Evolutionary conservation across 1,140 invertebrate species (phyloP), one percentile per base, ranked within the genome.

Genomic region (Geopemphigus sp.): DNA sequence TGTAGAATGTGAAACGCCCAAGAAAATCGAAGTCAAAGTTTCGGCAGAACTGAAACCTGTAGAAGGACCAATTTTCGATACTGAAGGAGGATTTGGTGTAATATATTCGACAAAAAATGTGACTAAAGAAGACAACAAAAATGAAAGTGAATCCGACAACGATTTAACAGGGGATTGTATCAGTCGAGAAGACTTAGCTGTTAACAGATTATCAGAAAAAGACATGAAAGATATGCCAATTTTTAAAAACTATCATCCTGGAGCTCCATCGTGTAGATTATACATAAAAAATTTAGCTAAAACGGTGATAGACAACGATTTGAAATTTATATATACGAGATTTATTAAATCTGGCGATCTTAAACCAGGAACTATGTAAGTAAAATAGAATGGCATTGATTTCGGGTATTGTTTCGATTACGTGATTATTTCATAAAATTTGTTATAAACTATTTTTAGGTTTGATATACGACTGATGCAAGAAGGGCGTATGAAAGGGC

Each of bases 201-300:
- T 86, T 78, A 93, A 93, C 83, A 90, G 89, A 84, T 87, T 95
- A 80, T 89, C 91, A n/a, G 84, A 85, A 19, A 89, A 89, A 81
- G 72, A 82, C 32, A 63, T 80, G 15, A 54, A 63, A 59, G 57
- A 59, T 70, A 80, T 80, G 54, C 63, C 80, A 15, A 91, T 95
- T 22, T 97, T 95, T 83, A 94, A 93, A 85, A 95, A 94, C 84
- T 98, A 97, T 86, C 89, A 92, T 82, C 85, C 89, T 39, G 95
- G 96, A 19, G 88, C 91, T 61, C 91, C 93, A 19, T 93, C 92
- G 12, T 90, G 91, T 86, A 90, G 94, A 81, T 86, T 98, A 12
- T 98, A 98, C 84, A 91, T 98, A 53, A 98, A 98, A 85, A 98
- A 98, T 88, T 87, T 97, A 26, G 88, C 91, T 1, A 97, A 96